Conservation (phyloP, 2,113 vertebrate species). For the Myrmophylax atrothorax region DNA sequence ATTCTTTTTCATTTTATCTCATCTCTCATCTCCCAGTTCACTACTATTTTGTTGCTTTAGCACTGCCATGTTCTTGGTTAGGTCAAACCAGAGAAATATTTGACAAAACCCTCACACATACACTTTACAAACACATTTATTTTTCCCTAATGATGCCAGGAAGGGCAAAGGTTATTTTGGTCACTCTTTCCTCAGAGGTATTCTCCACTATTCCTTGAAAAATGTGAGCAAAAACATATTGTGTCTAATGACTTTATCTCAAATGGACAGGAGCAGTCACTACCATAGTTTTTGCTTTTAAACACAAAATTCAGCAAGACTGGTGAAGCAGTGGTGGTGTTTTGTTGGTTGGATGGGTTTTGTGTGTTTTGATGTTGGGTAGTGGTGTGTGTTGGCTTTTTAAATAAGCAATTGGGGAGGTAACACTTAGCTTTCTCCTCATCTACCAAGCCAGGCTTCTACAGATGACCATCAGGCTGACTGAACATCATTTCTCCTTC, state of each 20-base stretch:
- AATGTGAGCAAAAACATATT: not conserved
- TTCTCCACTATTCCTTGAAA: not conserved
- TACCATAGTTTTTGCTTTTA: not conserved
- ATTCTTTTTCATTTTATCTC: not conserved
- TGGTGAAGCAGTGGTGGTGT: not conserved
- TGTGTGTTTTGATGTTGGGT: not conserved
- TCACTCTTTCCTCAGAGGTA: not conserved
- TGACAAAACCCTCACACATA: rapidly evolving
- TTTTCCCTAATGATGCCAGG: not conserved
- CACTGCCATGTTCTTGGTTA: not conserved
- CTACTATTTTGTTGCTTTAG: not conserved
- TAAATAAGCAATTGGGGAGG: not conserved
- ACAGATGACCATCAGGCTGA: not conserved
- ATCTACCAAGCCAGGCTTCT: not conserved
- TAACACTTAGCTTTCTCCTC: not conserved
- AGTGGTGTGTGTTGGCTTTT: not conserved
- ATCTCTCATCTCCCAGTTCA: not conserved
- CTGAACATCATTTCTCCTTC: not conserved
- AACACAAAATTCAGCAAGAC: not conserved
- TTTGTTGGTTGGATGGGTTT: not conserved
- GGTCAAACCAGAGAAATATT: not conserved
- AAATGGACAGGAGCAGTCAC: not conserved
- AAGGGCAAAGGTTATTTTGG: not conserved
- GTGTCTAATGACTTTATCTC: not conserved
- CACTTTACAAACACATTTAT: not conserved